Conservation (phyloP, 2,797 vertebrate species). For the Siniperca scherzeri region DNA sequence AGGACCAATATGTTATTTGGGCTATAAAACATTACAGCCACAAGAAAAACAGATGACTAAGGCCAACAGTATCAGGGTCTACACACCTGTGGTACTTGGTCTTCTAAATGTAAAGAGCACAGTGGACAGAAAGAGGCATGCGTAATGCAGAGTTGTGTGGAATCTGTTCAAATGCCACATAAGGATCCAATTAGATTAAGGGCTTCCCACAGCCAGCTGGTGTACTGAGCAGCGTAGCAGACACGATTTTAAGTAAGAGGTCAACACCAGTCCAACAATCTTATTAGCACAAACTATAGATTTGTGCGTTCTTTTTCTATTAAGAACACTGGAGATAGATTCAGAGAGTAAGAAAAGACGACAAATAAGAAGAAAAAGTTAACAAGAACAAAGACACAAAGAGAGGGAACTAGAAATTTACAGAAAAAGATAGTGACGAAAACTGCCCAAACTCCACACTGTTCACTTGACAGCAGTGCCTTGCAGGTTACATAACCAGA, state of each 20-base stretch:
- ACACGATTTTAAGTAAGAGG: background rate
- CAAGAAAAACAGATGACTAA: background rate
- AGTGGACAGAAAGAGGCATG: background rate
- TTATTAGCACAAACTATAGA: background rate
- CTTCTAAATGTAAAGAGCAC: background rate
- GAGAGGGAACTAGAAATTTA: background rate
- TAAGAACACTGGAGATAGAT: background rate
- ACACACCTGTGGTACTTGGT: background rate
- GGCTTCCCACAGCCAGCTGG: constrained; percentile 12
- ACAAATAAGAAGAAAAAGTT: background rate
- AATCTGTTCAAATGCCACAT: constrained; percentile 29
- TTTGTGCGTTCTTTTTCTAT: background rate
- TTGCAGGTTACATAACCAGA: constrained; percentile 52
- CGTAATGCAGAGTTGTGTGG: background rate
- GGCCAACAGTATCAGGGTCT: background rate
- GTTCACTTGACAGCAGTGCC: constrained; percentile 32
- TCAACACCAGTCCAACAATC: constrained; percentile 15
- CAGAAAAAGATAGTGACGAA: background rate
- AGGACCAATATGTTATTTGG: background rate
- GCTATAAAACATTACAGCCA: constrained; percentile 8
- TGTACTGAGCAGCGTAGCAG: background rate
- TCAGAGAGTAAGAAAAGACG: background rate
- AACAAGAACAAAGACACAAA: background rate
- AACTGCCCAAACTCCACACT: constrained; percentile 20
- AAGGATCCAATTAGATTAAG: constrained; percentile 33